Evolutionary conservation across 92 coral and sea anemone genomes (phyloP).

Genomic region (Porites cylindrica): DNA sequence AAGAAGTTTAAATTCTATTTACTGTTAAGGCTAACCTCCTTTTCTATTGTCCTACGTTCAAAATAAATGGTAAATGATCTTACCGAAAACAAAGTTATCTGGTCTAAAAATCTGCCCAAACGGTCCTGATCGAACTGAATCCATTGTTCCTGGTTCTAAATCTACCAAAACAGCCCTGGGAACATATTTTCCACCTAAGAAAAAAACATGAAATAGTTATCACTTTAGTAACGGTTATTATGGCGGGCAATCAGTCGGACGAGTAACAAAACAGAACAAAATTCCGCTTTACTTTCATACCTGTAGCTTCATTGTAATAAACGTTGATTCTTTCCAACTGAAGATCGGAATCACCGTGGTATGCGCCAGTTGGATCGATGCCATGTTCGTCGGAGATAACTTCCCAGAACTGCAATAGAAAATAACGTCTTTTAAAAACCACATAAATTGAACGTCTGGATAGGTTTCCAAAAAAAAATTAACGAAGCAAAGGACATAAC

Average conservation of each 20-base stretch:
- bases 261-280: neutral
- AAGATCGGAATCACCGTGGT: constrained; percentile 96
- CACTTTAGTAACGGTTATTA: constrained; percentile 1
- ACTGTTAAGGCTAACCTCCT: neutral
- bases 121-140: constrained; percentile 91
- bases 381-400: constrained; percentile 97
- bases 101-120: constrained; percentile 95
- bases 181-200: constrained; percentile 90
- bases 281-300: constrained; percentile 41
- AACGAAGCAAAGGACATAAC: neutral
- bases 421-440: neutral
- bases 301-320: constrained; percentile 95
- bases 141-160: constrained; percentile 97
- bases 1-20: neutral
- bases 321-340: constrained; percentile 95
- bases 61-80: constrained; percentile 20
- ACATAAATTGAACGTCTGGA: neutral
- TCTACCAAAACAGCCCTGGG: constrained; percentile 88
- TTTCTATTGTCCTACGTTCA: neutral
- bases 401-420: constrained; percentile 84
- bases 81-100: constrained; percentile 94
- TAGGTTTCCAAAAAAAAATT: neutral
- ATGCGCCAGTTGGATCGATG: constrained; percentile 95
- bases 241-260: constrained; percentile 21
- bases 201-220: neutral